Base-by-base conservation (phyloP, 2,888 invertebrate species). In the Osmoderma eremita region DNA sequence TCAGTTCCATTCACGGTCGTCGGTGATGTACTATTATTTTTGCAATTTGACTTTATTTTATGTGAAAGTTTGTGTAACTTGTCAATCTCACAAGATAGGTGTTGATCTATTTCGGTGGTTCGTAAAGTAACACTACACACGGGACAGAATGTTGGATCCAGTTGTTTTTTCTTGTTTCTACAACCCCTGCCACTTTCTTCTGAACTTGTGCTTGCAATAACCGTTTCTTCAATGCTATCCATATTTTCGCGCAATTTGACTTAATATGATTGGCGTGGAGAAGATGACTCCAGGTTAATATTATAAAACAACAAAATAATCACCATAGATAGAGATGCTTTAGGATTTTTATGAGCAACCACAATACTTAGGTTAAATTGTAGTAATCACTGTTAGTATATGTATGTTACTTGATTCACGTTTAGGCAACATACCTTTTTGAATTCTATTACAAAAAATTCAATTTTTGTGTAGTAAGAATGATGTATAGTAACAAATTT, bases 51-150 rank as follows among this genome's bases (percentile, higher is more conserved):
- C 30, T 77, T 73, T 71, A 79, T 79, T 30, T 77, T 74, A 18
- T 75, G 72, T 6, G 84, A 83, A 54, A 88, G 78, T 79, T 88
- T 88, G 75, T 85, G 84, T 56, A 93, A 83, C 73, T 90, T 89
- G 69, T 92, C 91, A 71, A 95, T 85, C 83, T 96, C 96, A 69
- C 92, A 85, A 53, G 88, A 83, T 72, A 93, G 88, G 82, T 96
- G 97, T 22, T 89, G 85, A 73, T 94, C 93, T n/a, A 95, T 84
- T 80, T 96, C 96, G 1, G 90, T 89, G 1, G 90, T 87, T 53
- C 94, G 85, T 48, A 97, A 86, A 1, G 94, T 94, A 69, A 92
- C 88, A 70, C 95, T 92, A 80, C 97, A 97, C 0, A 94, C 91
- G 0, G 97, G 96, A 80, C 97, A 97, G 79, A 87, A 92, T n/a